These are phyloP conservation scores for Apoda limacodes DNA, from an alignment of 2,888 invertebrate genomes.

Conservation along the genomic window DNA sequence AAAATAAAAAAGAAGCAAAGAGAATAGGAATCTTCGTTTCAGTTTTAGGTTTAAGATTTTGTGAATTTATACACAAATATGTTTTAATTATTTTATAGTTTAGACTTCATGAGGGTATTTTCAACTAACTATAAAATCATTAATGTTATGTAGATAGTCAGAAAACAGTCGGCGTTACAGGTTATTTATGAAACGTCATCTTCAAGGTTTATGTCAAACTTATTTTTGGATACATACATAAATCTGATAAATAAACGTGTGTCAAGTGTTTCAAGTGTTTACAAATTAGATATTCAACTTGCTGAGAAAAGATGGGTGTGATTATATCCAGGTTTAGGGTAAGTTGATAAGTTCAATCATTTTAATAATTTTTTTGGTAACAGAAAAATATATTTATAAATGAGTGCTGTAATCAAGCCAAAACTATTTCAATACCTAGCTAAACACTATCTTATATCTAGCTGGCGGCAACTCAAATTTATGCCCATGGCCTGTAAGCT, in stretches of 20 bases:
- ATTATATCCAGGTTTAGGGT: conserved; percentile 77
- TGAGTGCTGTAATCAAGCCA: conserved; percentile 44
- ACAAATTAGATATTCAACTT: conserved; percentile 19
- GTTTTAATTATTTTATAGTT: no score
- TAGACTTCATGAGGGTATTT: no score
- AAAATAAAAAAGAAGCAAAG: no score
- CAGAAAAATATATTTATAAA: conserved; percentile 7
- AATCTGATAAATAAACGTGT: conserved; percentile 30
- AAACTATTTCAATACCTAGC: conserved; percentile 52
- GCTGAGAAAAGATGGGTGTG: conserved; percentile 67
- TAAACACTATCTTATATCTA: conserved; percentile 28
- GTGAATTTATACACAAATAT: no score
- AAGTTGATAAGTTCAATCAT: conserved; percentile 41
- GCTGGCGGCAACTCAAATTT: conserved; percentile 58
- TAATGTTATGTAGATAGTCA: no score
- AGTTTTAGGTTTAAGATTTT: no score
- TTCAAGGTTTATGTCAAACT: conserved; percentile 42
- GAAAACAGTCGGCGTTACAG: conserved; percentile 49
- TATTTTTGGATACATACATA: conserved; percentile 42
- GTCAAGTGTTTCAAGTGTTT: conserved; percentile 30
- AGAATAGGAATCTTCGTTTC: no score
- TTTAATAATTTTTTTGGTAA: conserved; percentile 15
- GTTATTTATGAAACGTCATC: conserved; percentile 56
- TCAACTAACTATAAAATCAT: no score
- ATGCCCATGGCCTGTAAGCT: conserved; percentile 42